Evolutionary conservation across 1,140 invertebrate genomes (phyloP).

Genomic region (Temnothorax longispinosus): DNA sequence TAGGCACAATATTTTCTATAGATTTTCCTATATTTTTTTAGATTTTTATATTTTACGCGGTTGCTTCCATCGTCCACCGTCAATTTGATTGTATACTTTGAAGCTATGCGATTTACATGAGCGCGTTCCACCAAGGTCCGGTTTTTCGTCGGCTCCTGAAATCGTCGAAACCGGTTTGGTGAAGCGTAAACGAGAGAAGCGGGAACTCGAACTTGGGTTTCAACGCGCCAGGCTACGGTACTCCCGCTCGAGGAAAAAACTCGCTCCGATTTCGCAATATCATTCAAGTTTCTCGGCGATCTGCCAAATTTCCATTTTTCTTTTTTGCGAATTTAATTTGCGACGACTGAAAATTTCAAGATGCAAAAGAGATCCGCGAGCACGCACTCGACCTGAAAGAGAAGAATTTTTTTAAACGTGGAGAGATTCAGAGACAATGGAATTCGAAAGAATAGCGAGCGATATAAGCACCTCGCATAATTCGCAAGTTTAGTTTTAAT

Average conservation of each 20-base stretch:
- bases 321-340: background rate
- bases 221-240: background rate
- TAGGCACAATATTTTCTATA: background rate
- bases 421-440: background rate
- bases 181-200: conserved; percentile 24
- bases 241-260: background rate
- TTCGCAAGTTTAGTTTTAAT: conserved; percentile 2
- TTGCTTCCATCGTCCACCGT: background rate
- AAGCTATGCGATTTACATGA: background rate
- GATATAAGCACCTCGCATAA: background rate
- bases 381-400: background rate
- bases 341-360: background rate
- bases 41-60: background rate
- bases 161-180: conserved; percentile 49
- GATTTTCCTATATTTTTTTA: background rate
- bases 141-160: conserved; percentile 39
- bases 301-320: background rate
- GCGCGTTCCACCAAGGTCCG: conserved; percentile 4
- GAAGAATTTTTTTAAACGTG: background rate
- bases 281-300: background rate
- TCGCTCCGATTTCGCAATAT: conserved; percentile 5
- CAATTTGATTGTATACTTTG: background rate
- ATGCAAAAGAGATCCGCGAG: background rate
- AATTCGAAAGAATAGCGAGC: background rate
- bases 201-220: conserved; percentile 20